A percentile compares a stretch with the other conserved stretches of the same genome.
Evolutionary conservation across 2,888 invertebrate genomes (phyloP).

Genomic region (Pimpla rufipes): DNA sequence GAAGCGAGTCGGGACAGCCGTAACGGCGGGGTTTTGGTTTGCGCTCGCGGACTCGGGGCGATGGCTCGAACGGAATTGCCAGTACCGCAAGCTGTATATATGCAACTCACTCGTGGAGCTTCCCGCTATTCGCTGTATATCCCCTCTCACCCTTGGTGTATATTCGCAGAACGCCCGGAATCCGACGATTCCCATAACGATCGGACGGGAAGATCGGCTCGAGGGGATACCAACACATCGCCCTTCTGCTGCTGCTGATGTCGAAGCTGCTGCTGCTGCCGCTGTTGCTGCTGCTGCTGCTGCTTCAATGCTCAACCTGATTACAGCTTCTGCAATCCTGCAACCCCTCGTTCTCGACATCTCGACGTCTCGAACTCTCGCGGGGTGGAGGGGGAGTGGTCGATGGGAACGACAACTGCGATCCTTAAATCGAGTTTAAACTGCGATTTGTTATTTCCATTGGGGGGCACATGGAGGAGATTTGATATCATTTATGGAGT

Average conservation of each 20-base stretch:
- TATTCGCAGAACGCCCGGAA: slow-evolving; percentile 51
- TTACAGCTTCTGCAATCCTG: slow-evolving; percentile 10
- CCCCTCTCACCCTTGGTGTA: slow-evolving; percentile 19
- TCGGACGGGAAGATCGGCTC: slow-evolving; percentile 50
- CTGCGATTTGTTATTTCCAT: slow-evolving; percentile 13
- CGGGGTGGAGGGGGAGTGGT: not conserved
- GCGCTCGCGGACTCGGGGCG: slow-evolving; percentile 51
- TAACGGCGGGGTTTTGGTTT: slow-evolving; percentile 34
- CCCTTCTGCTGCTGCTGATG: not conserved
- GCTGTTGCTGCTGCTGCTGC: not conserved
- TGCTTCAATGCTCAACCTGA: slow-evolving; percentile 43
- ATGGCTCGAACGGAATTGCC: slow-evolving; percentile 67
- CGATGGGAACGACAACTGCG: not conserved
- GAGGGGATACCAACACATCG: slow-evolving; percentile 34
- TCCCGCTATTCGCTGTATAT: slow-evolving; percentile 41
- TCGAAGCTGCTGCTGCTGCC: too few species aligned
- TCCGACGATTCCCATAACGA: slow-evolving; percentile 58
- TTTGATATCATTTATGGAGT: not conserved
- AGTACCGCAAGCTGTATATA: slow-evolving; percentile 53
- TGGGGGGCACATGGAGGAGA: not conserved
- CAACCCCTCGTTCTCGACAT: not conserved
- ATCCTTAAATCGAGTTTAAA: slow-evolving; percentile 17
- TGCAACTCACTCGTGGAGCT: slow-evolving; percentile 29
- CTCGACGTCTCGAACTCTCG: slow-evolving; percentile 8
- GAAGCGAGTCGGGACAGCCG: not conserved